phyloP scores from a whole-genome alignment of 1,140 invertebrate species.

The Fragariocoptes setiger region DNA sequence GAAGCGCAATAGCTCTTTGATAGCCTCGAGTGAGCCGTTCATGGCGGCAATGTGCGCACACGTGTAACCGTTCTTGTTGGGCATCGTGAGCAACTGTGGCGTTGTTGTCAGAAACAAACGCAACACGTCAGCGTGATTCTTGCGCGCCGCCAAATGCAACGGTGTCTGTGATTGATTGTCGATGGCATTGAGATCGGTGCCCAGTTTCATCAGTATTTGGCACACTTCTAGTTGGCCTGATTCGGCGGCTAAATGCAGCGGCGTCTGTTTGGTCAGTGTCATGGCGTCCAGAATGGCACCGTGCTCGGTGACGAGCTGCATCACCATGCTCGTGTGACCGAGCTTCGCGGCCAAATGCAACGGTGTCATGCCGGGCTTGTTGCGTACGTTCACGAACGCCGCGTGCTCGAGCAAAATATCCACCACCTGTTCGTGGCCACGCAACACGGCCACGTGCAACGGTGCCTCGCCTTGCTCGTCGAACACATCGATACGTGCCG shows the following conservation, averaged over 20 bases:
- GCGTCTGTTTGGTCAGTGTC: constrained; percentile 32
- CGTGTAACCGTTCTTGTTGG: constrained; percentile 79
- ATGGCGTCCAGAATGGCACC: constrained; percentile 76
- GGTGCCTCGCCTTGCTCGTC: constrained; percentile 64
- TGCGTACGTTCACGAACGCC: constrained; percentile 67
- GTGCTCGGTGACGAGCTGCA: constrained; percentile 66
- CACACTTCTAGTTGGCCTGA: constrained; percentile 81
- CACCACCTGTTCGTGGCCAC: constrained; percentile 57
- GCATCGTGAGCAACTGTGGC: constrained; percentile 68
- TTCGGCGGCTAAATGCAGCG: constrained; percentile 34
- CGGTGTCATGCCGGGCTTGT: constrained; percentile 41
- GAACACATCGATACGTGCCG: constrained; percentile 91
- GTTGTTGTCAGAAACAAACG: constrained; percentile 85
- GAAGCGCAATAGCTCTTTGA: constrained; percentile 94
- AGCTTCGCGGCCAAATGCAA: constrained; percentile 54
- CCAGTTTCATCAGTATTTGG: constrained; percentile 56
- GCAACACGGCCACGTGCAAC: constrained; percentile 72
- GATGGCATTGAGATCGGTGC: constrained; percentile 79
- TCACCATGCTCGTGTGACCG: constrained; percentile 55
- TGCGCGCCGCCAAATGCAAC: constrained; percentile 55
- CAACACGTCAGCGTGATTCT: constrained; percentile 89
- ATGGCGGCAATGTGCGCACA: constrained; percentile 95
- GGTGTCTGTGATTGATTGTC: constrained; percentile 37
- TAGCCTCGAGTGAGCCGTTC: constrained; percentile 82
- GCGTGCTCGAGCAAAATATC: constrained; percentile 84